phyloP scores from a whole-genome alignment of 37 sponge, comb jelly and placozoan genomes.

The Cliona cf. orientalis region DNA sequence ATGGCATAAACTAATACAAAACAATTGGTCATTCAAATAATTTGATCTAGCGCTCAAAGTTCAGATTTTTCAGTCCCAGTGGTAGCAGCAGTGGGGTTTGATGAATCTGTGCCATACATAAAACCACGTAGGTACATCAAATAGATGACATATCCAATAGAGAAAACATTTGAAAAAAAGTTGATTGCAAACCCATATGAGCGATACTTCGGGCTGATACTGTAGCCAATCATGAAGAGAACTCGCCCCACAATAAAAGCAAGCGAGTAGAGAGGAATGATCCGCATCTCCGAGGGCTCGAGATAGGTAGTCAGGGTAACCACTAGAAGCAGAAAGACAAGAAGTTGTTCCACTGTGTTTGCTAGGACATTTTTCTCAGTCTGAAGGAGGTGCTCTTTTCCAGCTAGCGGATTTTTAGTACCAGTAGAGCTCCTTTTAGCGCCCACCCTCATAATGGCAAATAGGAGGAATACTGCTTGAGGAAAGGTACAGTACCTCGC shows the following conservation, averaged over 20 bases:
- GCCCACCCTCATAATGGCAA: constrained; percentile 8
- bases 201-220: constrained; percentile 43
- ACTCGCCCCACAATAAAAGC: constrained; percentile 52
- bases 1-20: no score
- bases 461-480: neutral
- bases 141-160: constrained; percentile 23
- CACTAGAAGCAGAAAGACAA: neutral
- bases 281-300: constrained; percentile 56
- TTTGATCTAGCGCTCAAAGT: neutral
- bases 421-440: neutral
- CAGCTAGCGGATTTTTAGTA: constrained; percentile 40
- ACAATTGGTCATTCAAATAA: no score
- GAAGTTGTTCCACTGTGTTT: constrained; percentile 69
- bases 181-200: constrained; percentile 49
- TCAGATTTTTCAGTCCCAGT: constrained; percentile 8
- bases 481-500: constrained; percentile 56
- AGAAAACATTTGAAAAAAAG: constrained; percentile 1
- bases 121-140: constrained; percentile 44
- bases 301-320: constrained; percentile 30
- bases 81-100: neutral
- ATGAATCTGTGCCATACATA: constrained; percentile 31
- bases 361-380: constrained; percentile 43
- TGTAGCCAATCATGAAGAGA: constrained; percentile 61
- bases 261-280: constrained; percentile 47
- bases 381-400: constrained; percentile 47